A percentile compares a stretch with the other conserved stretches of the same genome.
These are phyloP conservation scores for Cotesia typhae DNA, from an alignment of 1,140 invertebrate species.

Conservation along the genomic window DNA sequence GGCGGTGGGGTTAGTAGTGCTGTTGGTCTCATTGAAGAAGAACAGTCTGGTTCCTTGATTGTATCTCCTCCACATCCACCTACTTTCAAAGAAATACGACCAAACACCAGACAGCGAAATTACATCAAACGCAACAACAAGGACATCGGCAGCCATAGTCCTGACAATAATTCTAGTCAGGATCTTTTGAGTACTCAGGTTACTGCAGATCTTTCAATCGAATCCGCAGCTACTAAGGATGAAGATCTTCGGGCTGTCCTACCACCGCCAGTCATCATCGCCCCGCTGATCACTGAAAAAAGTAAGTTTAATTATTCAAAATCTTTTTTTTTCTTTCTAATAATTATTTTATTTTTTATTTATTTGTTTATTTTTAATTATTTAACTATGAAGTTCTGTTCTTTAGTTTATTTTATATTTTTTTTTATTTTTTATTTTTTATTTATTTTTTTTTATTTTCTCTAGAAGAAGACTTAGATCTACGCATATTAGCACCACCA, in stretches of 20 bases:
- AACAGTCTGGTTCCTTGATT: slow-evolving; percentile 61
- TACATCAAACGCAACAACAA: slow-evolving; percentile 71
- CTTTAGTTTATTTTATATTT: too few species aligned
- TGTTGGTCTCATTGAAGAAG: slow-evolving; percentile 61
- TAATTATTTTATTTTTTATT: too few species aligned
- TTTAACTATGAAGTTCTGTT: too few species aligned
- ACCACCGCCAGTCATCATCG: slow-evolving; percentile 43
- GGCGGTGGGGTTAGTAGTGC: slow-evolving; percentile 37
- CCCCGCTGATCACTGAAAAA: slow-evolving; percentile 49
- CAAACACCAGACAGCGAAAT: slow-evolving; percentile 70
- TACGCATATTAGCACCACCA: slow-evolving; percentile 65
- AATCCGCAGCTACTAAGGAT: slow-evolving; percentile 56
- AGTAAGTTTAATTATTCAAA: slow-evolving; percentile 51
- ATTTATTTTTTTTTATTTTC: slow-evolving; percentile 47
- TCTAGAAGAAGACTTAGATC: slow-evolving; percentile 72
- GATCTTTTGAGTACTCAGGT: slow-evolving; percentile 39
- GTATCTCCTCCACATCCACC: slow-evolving; percentile 62
- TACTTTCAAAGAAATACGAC: slow-evolving; percentile 71
- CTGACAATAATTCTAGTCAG: slow-evolving; percentile 46
- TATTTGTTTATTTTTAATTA: too few species aligned
- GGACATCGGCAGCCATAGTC: slow-evolving; percentile 65
- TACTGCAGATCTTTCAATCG: slow-evolving; percentile 43
- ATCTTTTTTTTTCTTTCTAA: neutral
- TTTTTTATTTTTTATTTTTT: slow-evolving; percentile 5
- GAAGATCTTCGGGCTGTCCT: slow-evolving; percentile 59